Evolutionary conservation across 1,140 invertebrate species (phyloP).

Genomic region (Parapsyche elsis): DNA sequence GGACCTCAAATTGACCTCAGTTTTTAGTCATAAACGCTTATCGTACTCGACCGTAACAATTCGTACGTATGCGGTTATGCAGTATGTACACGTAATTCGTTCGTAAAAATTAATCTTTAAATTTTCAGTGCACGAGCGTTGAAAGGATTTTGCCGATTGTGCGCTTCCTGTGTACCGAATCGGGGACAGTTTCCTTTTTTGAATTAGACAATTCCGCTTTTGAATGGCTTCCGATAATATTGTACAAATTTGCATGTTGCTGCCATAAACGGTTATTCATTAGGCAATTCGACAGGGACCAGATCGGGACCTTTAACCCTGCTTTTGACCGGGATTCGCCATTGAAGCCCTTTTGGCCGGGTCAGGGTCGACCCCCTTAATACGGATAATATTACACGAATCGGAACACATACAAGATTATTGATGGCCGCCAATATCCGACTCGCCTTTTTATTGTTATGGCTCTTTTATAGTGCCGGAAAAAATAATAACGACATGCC

Average conservation of each 20-base stretch:
- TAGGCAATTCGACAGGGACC: slow-evolving; percentile 11
- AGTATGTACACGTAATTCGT: too few species aligned
- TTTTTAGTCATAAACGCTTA: too few species aligned
- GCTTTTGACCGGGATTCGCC: not conserved
- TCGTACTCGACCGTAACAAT: too few species aligned
- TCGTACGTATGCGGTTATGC: too few species aligned
- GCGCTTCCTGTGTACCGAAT: too few species aligned
- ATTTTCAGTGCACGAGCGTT: too few species aligned
- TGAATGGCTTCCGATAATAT: not conserved
- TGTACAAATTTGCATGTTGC: not conserved
- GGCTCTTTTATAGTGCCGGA: slow-evolving; percentile 7
- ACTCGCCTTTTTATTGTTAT: slow-evolving; percentile 8
- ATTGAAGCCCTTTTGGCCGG: not conserved
- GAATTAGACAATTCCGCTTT: not conserved
- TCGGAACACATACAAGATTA: not conserved
- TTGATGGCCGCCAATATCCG: not conserved
- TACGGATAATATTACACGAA: not conserved
- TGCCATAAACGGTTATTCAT: slow-evolving; percentile 22
- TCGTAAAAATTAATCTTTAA: too few species aligned
- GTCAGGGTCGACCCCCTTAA: not conserved
- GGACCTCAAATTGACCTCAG: too few species aligned
- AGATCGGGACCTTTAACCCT: slow-evolving; percentile 16
- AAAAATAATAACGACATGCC: not conserved
- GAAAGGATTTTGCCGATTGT: too few species aligned
- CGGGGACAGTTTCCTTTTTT: too few species aligned